phyloP scores from a whole-genome alignment of 2,888 invertebrate species.

The Parasteatoda lunata region DNA sequence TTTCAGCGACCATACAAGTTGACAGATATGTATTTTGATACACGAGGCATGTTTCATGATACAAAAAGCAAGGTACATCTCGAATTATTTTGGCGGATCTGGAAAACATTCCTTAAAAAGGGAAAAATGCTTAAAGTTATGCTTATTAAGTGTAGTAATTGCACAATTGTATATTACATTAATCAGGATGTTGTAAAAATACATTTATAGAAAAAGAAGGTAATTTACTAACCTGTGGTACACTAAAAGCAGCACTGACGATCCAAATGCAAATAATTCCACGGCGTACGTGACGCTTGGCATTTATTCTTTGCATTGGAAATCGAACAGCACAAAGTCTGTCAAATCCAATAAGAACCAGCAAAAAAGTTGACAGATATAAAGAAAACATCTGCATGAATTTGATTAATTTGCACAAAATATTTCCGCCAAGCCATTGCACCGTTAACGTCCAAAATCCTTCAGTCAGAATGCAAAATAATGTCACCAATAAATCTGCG shows the following conservation, averaged over 20 bases:
- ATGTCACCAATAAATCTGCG: constrained; percentile 86
- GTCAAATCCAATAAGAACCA: constrained; percentile 88
- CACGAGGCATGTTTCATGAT: too few species aligned
- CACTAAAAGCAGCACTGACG: constrained; percentile 83
- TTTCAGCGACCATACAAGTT: too few species aligned
- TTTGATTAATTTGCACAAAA: constrained; percentile 86
- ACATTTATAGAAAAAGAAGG: background rate
- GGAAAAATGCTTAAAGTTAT: too few species aligned
- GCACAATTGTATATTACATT: too few species aligned
- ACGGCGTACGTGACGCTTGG: constrained; percentile 80
- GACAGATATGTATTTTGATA: too few species aligned
- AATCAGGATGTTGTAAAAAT: too few species aligned
- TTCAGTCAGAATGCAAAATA: constrained; percentile 87
- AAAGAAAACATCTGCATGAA: constrained; percentile 87
- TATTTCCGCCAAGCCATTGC: constrained; percentile 86
- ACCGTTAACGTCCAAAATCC: constrained; percentile 86
- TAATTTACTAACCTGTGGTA: constrained; percentile 83
- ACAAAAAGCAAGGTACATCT: too few species aligned
- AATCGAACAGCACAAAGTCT: constrained; percentile 85
- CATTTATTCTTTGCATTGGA: constrained; percentile 82
- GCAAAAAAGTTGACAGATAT: constrained; percentile 86
- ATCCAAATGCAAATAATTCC: constrained; percentile 83
- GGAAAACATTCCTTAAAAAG: too few species aligned
- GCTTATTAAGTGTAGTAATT: too few species aligned
- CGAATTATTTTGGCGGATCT: too few species aligned